A percentile compares a stretch with the other conserved stretches of the same genome.
phyloP scores from a whole-genome alignment of 2,113 vertebrate genomes.

The Eublepharis macularius region DNA sequence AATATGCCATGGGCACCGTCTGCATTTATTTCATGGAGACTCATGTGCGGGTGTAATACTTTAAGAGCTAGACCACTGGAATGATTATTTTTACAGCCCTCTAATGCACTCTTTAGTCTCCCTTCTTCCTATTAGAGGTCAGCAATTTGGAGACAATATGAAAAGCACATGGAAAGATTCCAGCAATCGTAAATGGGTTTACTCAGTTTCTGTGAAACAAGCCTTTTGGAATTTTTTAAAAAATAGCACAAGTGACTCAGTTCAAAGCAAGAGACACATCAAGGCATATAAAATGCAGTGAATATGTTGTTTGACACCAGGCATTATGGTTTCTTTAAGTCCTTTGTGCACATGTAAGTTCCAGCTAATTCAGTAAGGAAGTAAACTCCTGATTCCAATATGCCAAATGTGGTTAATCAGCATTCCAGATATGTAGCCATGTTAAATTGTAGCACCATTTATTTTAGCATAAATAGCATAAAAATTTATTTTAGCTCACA shows the following conservation, averaged over 20 bases:
- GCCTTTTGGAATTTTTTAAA: background rate
- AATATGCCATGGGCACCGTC: background rate
- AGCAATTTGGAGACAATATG: background rate
- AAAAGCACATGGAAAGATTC: slow-evolving; percentile 12
- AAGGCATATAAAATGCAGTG: slow-evolving; percentile 56
- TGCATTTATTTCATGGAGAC: background rate
- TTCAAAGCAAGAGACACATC: slow-evolving; percentile 50
- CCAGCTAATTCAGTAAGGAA: slow-evolving; percentile 56
- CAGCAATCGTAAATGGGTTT: slow-evolving; percentile 5
- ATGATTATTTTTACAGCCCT: slow-evolving; percentile 12
- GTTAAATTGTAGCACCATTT: too few species aligned
- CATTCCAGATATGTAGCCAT: too few species aligned
- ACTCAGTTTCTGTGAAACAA: slow-evolving; percentile 14
- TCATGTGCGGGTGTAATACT: background rate
- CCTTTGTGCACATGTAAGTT: slow-evolving; percentile 59
- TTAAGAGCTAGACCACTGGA: background rate
- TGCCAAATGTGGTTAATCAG: slow-evolving; percentile 20
- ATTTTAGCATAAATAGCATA: too few species aligned
- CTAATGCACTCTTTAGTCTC: slow-evolving; percentile 16
- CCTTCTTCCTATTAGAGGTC: background rate
- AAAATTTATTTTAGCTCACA: too few species aligned
- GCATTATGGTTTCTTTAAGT: slow-evolving; percentile 63
- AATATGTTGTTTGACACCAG: slow-evolving; percentile 54
- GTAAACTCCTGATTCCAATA: slow-evolving; percentile 53
- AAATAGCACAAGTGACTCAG: slow-evolving; percentile 29